These are phyloP conservation scores for Catocala fraxini DNA, from an alignment of 2,888 invertebrate genomes.

Conservation along the genomic window DNA sequence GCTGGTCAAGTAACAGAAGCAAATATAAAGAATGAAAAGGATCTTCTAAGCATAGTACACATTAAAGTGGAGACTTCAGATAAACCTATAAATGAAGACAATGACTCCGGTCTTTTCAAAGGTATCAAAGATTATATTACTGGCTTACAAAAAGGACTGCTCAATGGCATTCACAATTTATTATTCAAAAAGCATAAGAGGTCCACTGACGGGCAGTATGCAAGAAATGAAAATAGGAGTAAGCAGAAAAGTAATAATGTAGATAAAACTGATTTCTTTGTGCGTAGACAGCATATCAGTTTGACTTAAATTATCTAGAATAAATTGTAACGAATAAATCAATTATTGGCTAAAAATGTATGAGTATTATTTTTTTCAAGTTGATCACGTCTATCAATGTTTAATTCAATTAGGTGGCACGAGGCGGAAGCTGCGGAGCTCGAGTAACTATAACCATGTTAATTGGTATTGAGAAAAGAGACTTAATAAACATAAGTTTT, in stretches of 20 bases:
- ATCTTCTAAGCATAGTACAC: conserved; percentile 54
- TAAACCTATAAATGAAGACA: conserved; percentile 23
- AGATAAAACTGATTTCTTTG: conserved; percentile 3
- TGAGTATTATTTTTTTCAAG: too few relatives aligned
- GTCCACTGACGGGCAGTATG: not conserved
- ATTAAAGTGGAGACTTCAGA: conserved; percentile 59
- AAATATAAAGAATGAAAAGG: conserved; percentile 31
- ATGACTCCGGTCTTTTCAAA: conserved; percentile 43
- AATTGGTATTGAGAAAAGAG: too few relatives aligned
- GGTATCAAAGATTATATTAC: conserved; percentile 58
- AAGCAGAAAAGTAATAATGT: not conserved
- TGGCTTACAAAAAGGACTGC: conserved; percentile 56
- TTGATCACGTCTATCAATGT: too few relatives aligned
- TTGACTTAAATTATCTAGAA: not conserved
- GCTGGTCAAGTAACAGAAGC: conserved; percentile 21
- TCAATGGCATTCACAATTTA: conserved; percentile 57
- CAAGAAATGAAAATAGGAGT: not conserved
- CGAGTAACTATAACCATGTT: too few relatives aligned
- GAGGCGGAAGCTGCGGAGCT: too few relatives aligned
- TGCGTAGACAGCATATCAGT: not conserved
- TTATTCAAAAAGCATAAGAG: conserved; percentile 41
- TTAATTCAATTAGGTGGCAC: too few relatives aligned
- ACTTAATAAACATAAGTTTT: too few relatives aligned
- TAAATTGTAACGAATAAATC: too few relatives aligned
- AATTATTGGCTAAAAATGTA: too few relatives aligned